Evolutionary conservation across 2,797 vertebrate species (phyloP), one percentile per base, ranked within the genome.

Genomic region (Hyperoplus immaculatus): DNA sequence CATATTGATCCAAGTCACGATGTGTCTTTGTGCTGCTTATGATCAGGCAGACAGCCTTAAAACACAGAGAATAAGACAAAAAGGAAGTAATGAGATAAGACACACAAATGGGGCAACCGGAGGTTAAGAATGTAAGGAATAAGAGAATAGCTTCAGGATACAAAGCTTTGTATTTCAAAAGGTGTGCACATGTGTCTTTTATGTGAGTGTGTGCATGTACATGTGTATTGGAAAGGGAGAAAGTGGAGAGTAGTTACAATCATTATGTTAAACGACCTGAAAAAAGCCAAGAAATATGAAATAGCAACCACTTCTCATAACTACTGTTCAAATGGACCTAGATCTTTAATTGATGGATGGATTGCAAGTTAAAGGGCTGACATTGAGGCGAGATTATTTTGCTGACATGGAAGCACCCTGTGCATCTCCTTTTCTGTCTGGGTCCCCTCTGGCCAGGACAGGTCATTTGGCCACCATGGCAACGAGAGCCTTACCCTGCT

Each of bases 381-480:
- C 15, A 45, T 21, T 13, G 49, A 67, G 49, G 18, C 11, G 41
- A n/a, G 36, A 58, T 62, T 9, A 21, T 66, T 63, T 69, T 41
- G n/a, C 18, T 50, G 21, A 42, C 70, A 61, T 59, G 36, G 58
- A 61, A 54, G 49, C 45, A 66, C 61, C 42, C 42, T n/a, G 8
- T 51, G 61, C 21, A 3, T 51, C 51, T 47, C 16, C 53, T 18
- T 45, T 75, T 45, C 7, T 69, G 72, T 69, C 64, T 46, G 16
- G 47, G 21, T 69, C 46, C 53, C 36, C 58, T 78, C 69, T 57
- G 51, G 67, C 46, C 75, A 74, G 18, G 59, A 72, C 64, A 83
- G 93, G 88, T 89, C 88, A 86, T 84, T 93, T 87, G 81, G 91
- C 75, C 81, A 16, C 83, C 85, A 86, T 81, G 89, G 90, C 76